Evolutionary conservation across 2,888 invertebrate species (phyloP).

Genomic region (Apomyelois bistriatella): DNA sequence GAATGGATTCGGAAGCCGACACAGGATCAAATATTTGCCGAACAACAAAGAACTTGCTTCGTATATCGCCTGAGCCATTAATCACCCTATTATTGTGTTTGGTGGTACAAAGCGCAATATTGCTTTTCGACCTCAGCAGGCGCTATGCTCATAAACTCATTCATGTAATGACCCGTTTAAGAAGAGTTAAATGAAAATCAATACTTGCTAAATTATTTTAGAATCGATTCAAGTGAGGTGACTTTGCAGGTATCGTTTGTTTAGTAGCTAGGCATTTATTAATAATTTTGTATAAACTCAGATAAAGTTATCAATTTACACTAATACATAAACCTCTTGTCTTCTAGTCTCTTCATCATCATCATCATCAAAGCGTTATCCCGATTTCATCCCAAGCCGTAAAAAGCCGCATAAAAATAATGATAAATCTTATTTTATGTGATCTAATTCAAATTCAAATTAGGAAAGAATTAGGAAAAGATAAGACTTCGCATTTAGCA

Average conservation of each 20-base stretch:
- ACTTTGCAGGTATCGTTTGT: background rate
- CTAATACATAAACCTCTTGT: no score
- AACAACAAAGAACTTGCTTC: conserved; percentile 69
- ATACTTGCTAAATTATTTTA: conserved; percentile 39
- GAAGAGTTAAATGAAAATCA: conserved; percentile 71
- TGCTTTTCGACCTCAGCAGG: conserved; percentile 57
- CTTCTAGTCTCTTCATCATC: no score
- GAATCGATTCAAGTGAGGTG: background rate
- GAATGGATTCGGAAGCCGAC: conserved; percentile 57
- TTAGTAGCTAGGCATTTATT: background rate
- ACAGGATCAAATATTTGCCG: conserved; percentile 68
- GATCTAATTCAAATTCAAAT: no score
- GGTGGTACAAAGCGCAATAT: conserved; percentile 69
- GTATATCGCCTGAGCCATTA: conserved; percentile 69
- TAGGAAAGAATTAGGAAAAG: no score
- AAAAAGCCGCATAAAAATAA: no score
- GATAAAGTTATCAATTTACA: no score
- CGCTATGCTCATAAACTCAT: conserved; percentile 64
- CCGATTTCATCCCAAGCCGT: no score
- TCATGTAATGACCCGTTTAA: conserved; percentile 68
- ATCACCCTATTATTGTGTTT: conserved; percentile 71
- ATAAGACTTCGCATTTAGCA: no score
- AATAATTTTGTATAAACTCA: no score
- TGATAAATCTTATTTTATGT: no score
- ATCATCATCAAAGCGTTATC: no score